Percentiles rank a stretch among this genome's conserved stretches.
Conservation (phyloP, 2,888 invertebrate species). For the Sarcophaga subvicina region DNA sequence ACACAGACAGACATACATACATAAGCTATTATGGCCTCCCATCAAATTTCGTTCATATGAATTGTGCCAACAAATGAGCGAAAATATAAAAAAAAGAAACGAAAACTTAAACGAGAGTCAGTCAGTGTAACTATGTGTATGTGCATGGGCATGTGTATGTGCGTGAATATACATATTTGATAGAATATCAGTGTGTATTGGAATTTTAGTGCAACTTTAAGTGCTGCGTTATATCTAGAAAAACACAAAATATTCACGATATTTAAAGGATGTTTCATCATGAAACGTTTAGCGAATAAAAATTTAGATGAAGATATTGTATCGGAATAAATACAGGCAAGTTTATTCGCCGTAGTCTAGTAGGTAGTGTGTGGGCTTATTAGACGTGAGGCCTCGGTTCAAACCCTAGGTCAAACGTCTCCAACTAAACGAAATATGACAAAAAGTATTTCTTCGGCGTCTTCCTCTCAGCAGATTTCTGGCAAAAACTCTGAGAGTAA, state of each 20-base stretch:
- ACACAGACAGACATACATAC: too few species aligned
- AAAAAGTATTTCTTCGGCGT: too few species aligned
- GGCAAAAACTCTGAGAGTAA: too few species aligned
- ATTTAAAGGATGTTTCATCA: background rate
- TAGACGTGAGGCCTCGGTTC: too few species aligned
- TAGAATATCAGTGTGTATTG: background rate
- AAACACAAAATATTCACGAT: background rate
- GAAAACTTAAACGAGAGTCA: too few species aligned
- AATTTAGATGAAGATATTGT: too few species aligned
- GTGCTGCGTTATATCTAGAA: background rate
- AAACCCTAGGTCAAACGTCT: too few species aligned
- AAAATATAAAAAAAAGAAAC: background rate
- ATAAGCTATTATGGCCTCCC: background rate
- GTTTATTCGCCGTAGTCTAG: too few species aligned
- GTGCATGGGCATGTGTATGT: background rate
- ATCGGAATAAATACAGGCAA: too few species aligned
- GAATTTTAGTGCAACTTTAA: background rate
- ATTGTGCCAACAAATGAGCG: slow-evolving; percentile 3
- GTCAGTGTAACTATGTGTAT: background rate
- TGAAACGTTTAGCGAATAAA: background rate
- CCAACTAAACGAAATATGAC: too few species aligned
- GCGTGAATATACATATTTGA: background rate
- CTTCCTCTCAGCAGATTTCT: too few species aligned
- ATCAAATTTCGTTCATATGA: slow-evolving; percentile 13
- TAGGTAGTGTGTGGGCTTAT: too few species aligned